Conservation (phyloP, 2,797 vertebrate genomes). For the Notolepis coatsorum region DNA sequence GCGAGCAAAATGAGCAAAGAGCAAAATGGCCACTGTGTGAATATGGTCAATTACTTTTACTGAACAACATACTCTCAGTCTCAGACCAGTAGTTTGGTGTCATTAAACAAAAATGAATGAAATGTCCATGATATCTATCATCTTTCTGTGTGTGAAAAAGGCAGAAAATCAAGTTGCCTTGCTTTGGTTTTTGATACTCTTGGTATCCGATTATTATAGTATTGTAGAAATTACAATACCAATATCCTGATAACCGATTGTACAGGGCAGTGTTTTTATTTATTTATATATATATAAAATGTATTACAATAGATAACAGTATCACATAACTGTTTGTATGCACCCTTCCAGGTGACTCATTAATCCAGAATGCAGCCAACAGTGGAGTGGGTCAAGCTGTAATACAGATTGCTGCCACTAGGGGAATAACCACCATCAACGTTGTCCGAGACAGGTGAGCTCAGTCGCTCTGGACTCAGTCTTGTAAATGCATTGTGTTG, state of each 20-base stretch:
- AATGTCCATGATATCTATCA: not conserved
- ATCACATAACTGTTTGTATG: not conserved
- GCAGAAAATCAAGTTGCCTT: not conserved
- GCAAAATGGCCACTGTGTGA: no score
- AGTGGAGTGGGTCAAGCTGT: constrained; percentile 96
- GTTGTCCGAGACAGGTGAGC: constrained; percentile 91
- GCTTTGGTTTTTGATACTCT: not conserved
- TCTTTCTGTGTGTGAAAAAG: no score
- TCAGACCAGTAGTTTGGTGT: no score
- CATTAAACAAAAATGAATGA: no score
- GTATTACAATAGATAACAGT: not conserved
- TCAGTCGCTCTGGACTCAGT: not conserved
- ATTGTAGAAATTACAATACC: no score
- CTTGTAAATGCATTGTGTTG: not conserved
- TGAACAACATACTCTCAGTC: no score
- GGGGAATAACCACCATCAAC: constrained; percentile 90
- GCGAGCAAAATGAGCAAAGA: no score
- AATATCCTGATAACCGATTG: no score
- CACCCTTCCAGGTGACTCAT: constrained; percentile 84
- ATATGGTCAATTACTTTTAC: no score
- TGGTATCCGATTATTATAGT: no score
- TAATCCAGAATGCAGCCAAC: constrained; percentile 97
- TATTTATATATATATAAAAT: no score
- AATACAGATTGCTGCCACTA: constrained; percentile 93
- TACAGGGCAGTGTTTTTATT: no score